Conservation (phyloP, 1,140 invertebrate species). For the Drosophila sechellia region DNA sequence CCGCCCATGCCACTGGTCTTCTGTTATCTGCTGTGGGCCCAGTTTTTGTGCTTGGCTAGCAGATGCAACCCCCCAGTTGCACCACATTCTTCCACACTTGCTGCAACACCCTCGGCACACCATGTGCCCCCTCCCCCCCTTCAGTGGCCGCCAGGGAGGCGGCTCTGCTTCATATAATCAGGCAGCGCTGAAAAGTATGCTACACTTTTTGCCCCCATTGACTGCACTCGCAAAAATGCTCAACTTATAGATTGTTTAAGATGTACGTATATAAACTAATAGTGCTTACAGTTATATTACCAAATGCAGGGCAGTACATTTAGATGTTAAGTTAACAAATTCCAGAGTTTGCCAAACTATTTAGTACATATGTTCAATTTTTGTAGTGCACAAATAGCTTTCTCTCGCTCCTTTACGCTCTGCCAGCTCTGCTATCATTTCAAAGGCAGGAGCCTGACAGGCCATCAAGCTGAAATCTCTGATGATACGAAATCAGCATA, state of each 20-base stretch:
- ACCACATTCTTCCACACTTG: constrained; percentile 22
- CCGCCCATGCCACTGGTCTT: no score
- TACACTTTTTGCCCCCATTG: constrained; percentile 62
- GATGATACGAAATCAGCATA: constrained; percentile 81
- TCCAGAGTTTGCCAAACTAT: not conserved
- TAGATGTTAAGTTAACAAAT: not conserved
- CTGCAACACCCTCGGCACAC: constrained; percentile 2
- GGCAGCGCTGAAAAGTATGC: constrained; percentile 78
- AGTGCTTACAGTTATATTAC: not conserved
- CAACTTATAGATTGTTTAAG: not conserved
- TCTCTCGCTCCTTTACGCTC: constrained; percentile 17
- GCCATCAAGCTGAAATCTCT: constrained; percentile 76
- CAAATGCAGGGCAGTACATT: no score
- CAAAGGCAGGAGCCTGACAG: constrained; percentile 35
- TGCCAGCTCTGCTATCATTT: constrained; percentile 42
- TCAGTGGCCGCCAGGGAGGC: constrained; percentile 16
- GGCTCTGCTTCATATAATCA: constrained; percentile 66
- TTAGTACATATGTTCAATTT: not conserved
- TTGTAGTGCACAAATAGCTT: constrained; percentile 12
- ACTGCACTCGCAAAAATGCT: constrained; percentile 7
- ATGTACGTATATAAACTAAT: not conserved
- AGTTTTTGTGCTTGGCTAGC: constrained; percentile 59
- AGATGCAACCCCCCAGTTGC: constrained; percentile 18
- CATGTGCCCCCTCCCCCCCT: not conserved
- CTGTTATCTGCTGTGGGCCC: constrained; percentile 16